phyloP scores from a whole-genome alignment of 2,888 invertebrate genomes.

The Meandrusa payeni region DNA sequence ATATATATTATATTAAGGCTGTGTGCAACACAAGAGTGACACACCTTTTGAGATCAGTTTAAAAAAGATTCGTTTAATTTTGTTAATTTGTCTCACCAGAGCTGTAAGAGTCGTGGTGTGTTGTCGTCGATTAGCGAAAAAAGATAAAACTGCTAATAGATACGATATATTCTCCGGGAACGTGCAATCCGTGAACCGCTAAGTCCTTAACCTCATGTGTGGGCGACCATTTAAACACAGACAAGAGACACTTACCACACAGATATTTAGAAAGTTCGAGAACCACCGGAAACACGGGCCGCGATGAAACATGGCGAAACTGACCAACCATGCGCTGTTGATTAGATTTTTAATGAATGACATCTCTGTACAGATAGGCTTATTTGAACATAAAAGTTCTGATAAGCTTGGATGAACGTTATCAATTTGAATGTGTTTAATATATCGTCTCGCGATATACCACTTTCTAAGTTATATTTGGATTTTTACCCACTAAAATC shows the following conservation, averaged over 20 bases:
- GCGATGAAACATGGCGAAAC: slow-evolving; percentile 17
- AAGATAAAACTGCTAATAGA: too few species aligned
- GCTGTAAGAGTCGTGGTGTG: too few species aligned
- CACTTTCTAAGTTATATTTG: too few species aligned
- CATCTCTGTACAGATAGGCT: slow-evolving; percentile 7
- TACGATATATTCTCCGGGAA: too few species aligned
- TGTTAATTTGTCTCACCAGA: too few species aligned
- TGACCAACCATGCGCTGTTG: slow-evolving; percentile 6
- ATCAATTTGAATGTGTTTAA: not conserved
- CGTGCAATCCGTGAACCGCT: not conserved
- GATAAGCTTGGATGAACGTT: slow-evolving; percentile 8
- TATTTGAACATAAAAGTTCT: slow-evolving; percentile 2
- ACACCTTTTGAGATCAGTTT: too few species aligned
- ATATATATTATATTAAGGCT: too few species aligned
- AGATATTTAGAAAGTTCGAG: slow-evolving; percentile 20
- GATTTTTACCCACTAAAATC: too few species aligned
- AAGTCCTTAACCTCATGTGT: not conserved
- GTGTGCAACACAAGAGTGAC: too few species aligned
- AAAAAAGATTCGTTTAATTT: too few species aligned
- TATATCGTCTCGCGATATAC: not conserved
- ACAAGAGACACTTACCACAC: slow-evolving; percentile 11
- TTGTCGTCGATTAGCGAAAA: too few species aligned
- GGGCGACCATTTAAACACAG: slow-evolving; percentile 15
- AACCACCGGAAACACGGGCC: slow-evolving; percentile 15
- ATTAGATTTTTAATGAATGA: slow-evolving; percentile 16